A percentile compares a stretch with the other conserved stretches of the same genome.
phyloP scores from a whole-genome alignment of 2,113 vertebrate genomes.

The Nymphicus hollandicus region DNA sequence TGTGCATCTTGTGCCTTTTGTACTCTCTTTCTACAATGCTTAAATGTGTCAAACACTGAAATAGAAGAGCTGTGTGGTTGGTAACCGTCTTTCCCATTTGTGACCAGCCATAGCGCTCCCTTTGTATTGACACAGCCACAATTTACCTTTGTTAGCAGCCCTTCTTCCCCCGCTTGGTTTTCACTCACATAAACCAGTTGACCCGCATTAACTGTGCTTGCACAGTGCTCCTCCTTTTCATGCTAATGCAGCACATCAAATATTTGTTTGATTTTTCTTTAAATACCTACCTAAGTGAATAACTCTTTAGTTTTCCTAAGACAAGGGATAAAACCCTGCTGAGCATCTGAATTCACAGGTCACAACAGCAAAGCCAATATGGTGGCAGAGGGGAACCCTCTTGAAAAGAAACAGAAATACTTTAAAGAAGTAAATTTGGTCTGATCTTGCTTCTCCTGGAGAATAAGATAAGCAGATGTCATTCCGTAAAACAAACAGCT shows the following conservation, averaged over 20 bases:
- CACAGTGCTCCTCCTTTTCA: not conserved
- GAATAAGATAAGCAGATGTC: not conserved
- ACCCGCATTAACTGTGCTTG: not conserved
- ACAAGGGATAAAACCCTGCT: fast-evolving
- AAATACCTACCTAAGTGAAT: not conserved
- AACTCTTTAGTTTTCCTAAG: not conserved
- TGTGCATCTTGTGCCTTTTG: not conserved
- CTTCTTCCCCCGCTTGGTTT: not conserved
- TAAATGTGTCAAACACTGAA: not conserved
- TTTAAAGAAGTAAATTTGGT: not conserved
- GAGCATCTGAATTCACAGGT: not conserved
- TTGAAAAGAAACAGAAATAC: not conserved
- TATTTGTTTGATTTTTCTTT: conserved; percentile 5
- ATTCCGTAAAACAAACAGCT: not conserved
- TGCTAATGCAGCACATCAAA: not conserved
- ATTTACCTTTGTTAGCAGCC: not conserved
- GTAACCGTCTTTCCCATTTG: fast-evolving
- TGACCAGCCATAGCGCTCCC: not conserved
- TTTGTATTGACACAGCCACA: not conserved
- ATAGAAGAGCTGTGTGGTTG: not conserved
- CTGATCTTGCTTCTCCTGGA: not conserved
- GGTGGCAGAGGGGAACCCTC: not conserved
- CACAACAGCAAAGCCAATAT: not conserved
- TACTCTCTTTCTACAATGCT: not conserved
- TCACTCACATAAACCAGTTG: not conserved